phyloP scores from a whole-genome alignment of 2,888 invertebrate species.

The Xanthorhoe spadicearia region DNA sequence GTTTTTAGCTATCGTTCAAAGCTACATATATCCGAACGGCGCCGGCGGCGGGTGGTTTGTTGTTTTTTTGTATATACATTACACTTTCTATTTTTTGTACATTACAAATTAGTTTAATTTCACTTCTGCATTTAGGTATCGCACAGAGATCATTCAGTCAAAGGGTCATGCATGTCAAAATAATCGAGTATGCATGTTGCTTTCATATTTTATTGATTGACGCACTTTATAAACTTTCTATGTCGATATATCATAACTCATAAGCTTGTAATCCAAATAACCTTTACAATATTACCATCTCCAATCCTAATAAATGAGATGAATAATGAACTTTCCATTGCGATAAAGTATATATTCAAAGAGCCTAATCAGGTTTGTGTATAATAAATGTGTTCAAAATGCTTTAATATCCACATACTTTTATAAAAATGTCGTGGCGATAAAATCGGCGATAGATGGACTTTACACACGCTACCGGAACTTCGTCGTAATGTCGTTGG shows the following conservation, averaged over 20 bases:
- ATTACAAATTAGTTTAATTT: background rate
- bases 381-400: constrained; percentile 22
- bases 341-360: constrained; percentile 23
- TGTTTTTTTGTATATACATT: background rate
- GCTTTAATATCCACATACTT: constrained; percentile 12
- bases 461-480: constrained; percentile 38
- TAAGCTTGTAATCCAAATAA: constrained; percentile 18
- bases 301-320: constrained; percentile 34
- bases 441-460: constrained; percentile 32
- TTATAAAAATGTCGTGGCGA: constrained; percentile 27
- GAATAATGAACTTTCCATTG: constrained; percentile 27
- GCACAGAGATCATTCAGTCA: constrained; percentile 16
- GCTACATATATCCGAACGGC: background rate
- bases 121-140: constrained; percentile 3
- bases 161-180: constrained; percentile 19
- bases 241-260: constrained; percentile 13
- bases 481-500: constrained; percentile 29
- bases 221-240: constrained; percentile 34
- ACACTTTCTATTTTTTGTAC: background rate
- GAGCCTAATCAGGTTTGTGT: constrained; percentile 18
- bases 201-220: constrained; percentile 32
- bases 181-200: constrained; percentile 14
- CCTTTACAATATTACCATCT: constrained; percentile 22
- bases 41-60: background rate
- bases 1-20: background rate